Evolutionary conservation across 2,888 invertebrate species (phyloP).

Genomic region (Anthophora plumipes): DNA sequence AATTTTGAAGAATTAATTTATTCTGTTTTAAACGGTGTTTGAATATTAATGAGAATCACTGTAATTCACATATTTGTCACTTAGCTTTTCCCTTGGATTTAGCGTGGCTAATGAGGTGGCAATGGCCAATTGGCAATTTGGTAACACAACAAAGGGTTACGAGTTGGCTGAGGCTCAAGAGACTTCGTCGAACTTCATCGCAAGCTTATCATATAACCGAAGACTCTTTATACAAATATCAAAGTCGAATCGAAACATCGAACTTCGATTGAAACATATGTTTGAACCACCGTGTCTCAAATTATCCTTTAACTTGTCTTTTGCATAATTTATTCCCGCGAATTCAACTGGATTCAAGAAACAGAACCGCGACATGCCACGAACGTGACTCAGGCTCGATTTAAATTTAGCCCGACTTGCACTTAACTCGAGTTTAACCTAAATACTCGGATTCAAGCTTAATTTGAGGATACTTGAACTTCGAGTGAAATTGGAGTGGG

Average conservation of each 20-base stretch:
- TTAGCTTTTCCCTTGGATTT: constrained; percentile 32
- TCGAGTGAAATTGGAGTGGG: not conserved
- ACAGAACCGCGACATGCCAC: not conserved
- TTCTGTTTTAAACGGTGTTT: too few species aligned
- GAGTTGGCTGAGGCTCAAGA: constrained; percentile 47
- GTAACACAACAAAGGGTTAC: constrained; percentile 22
- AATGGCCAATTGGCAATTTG: constrained; percentile 59
- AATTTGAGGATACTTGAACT: constrained; percentile 26
- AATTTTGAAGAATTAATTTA: too few species aligned
- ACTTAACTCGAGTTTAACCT: constrained; percentile 34
- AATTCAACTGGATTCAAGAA: not conserved
- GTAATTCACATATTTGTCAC: constrained; percentile 11
- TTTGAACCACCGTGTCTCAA: not conserved
- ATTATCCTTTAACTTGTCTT: not conserved
- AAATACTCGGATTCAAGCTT: constrained; percentile 24
- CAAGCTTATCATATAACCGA: not conserved
- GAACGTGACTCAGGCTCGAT: constrained; percentile 12
- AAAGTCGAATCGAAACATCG: not conserved
- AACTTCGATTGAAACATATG: not conserved
- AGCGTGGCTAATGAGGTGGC: constrained; percentile 9
- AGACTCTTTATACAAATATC: too few species aligned
- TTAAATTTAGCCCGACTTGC: constrained; percentile 32
- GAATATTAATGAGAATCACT: too few species aligned
- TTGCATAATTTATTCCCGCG: not conserved
- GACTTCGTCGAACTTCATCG: constrained; percentile 1